Conservation (phyloP, 2,113 vertebrate genomes). For the Perca fluviatilis region DNA sequence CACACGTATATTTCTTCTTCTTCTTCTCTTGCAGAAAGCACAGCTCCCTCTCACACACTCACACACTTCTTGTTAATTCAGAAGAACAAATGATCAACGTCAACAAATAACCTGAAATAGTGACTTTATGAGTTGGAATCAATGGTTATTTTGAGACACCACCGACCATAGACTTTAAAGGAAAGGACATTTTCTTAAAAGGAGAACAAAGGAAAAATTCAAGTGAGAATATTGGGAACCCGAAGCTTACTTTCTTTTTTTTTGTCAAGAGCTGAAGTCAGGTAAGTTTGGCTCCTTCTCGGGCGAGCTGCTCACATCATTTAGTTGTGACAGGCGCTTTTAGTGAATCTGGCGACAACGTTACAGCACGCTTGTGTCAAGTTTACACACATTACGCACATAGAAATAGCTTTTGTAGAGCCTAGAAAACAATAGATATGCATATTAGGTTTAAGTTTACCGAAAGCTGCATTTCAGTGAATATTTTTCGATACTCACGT, state of each 20-base stretch:
- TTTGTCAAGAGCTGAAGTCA: slow-evolving; percentile 93
- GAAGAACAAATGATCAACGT: slow-evolving; percentile 98
- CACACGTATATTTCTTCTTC: slow-evolving; percentile 99
- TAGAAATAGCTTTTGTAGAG: slow-evolving; percentile 47
- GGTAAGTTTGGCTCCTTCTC: slow-evolving; percentile 97
- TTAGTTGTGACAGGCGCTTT: slow-evolving; percentile 89
- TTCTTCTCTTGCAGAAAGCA: slow-evolving; percentile 99
- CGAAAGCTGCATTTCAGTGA: slow-evolving; percentile 54
- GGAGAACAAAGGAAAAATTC: slow-evolving; percentile 91
- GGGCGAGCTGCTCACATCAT: slow-evolving; percentile 81
- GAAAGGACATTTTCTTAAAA: slow-evolving; percentile 76
- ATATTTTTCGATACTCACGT: slow-evolving; percentile 69
- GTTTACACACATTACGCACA: slow-evolving; percentile 69
- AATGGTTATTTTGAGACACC: slow-evolving; percentile 83
- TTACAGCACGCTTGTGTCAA: slow-evolving; percentile 70
- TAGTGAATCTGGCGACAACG: slow-evolving; percentile 73
- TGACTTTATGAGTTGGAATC: slow-evolving; percentile 95
- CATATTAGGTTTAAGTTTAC: slow-evolving; percentile 54
- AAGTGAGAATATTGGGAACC: slow-evolving; percentile 90
- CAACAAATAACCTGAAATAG: slow-evolving; percentile 96
- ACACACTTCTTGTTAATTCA: slow-evolving; percentile 98
- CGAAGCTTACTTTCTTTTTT: slow-evolving; percentile 94
- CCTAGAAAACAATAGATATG: slow-evolving; percentile 10
- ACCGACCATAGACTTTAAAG: slow-evolving; percentile 77
- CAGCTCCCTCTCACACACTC: slow-evolving; percentile 95